Evolutionary conservation across 2,888 invertebrate species (phyloP), one percentile per base, ranked within the genome.

Genomic region (Rhagonycha fulva): DNA sequence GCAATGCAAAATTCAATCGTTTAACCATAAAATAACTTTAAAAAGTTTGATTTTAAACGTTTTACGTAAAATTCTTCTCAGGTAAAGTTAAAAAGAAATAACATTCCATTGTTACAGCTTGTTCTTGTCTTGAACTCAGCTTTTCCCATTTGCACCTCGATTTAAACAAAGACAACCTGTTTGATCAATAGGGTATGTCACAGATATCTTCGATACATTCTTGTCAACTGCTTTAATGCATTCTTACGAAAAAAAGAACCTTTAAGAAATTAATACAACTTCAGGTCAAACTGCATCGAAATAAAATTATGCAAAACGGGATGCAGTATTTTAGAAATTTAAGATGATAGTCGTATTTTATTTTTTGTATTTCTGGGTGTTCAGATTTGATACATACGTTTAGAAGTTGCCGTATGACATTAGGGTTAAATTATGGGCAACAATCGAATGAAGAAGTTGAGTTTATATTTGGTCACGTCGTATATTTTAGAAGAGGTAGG

Each of bases 261-360:
- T 47, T 32, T 47, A 71, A 71, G 47, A 66, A 74, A 71, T 60
- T 71, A 63, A 71, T 69, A 69, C 73, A 24, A 47, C 69, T 72
- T 76, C 70, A 19, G 47, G 68, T 61, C 61, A 67, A 70, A 68
- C 71, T 47, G 47, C 61, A 68, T 62, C 67, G 67, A 70, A 68
- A 26, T 28, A 19, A 24, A 47, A 32, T 60, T 32, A 70, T 71
- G 75, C 70, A 68, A 72, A 77, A 70, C 75, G 68, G 74, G 68
- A 71, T 71, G 76, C 77, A 71, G 74, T 77, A 77, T 74, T 77
- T 77, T 70, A 77, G 77, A 75, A 77, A 77, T 75, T 72, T 75
- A 77, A 78, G 76, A 76, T 68, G 73, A 66, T 61, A 32, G 67
- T 63, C 61, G 63, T 70, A 12, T 69, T 67, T 32, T 70, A 60